Percentiles rank a stretch among this genome's conserved stretches.
phyloP scores from a whole-genome alignment of 1,140 invertebrate genomes.

The Eriosoma lanigerum region DNA sequence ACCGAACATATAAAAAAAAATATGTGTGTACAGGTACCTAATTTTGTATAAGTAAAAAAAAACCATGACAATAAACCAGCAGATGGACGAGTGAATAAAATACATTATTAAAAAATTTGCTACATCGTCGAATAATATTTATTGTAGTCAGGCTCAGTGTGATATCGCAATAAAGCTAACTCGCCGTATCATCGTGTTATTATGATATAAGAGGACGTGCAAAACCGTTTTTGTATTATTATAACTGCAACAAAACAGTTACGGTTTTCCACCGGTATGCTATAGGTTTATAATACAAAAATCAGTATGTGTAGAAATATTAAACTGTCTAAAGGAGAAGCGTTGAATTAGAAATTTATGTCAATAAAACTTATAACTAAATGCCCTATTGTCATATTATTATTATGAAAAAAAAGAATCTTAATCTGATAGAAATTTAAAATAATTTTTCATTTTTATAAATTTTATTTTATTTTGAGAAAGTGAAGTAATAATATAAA shows the following conservation, averaged over 20 bases:
- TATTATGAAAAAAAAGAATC: no score
- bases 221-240: not conserved
- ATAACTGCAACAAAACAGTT: slow-evolving; percentile 16
- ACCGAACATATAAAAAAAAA: not conserved
- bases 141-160: not conserved
- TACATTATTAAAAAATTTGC: not conserved
- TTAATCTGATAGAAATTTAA: no score
- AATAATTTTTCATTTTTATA: no score
- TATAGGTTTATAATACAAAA: no score
- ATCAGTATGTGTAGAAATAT: not conserved
- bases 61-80: not conserved
- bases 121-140: not conserved
- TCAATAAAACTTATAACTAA: no score
- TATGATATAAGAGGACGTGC: not conserved
- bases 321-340: not conserved
- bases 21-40: not conserved
- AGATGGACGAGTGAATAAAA: not conserved
- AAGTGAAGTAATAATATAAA: no score
- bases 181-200: not conserved
- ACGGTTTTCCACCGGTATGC: not conserved
- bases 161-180: slow-evolving; percentile 2
- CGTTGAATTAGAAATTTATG: not conserved
- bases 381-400: no score
- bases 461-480: no score
- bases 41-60: not conserved